Conservation (phyloP, 2,888 invertebrate species). For the Agrotis clavis region DNA sequence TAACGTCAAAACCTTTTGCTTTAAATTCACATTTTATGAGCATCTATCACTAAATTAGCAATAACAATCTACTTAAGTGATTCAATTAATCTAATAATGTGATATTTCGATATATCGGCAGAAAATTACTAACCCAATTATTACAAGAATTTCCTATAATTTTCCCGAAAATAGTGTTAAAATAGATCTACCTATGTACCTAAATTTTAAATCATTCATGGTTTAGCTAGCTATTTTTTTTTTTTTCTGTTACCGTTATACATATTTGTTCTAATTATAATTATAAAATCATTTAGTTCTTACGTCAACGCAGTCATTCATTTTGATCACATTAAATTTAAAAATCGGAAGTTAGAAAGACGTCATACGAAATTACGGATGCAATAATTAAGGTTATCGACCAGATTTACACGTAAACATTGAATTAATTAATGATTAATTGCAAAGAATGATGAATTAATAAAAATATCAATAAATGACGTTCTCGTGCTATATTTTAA, state of each 20-base stretch:
- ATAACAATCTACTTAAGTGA: background rate
- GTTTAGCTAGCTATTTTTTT: background rate
- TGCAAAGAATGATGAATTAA: too few relatives aligned
- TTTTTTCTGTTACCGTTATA: background rate
- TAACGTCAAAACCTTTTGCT: background rate
- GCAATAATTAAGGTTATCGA: background rate
- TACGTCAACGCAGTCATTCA: constrained; percentile 12
- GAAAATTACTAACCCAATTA: too few relatives aligned
- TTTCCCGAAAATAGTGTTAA: background rate
- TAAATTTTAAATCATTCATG: background rate
- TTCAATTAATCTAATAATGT: background rate
- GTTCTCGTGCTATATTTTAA: too few relatives aligned
- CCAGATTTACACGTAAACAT: background rate
- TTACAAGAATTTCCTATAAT: background rate
- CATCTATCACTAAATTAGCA: background rate
- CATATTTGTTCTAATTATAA: background rate
- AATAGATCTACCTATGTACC: background rate
- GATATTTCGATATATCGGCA: background rate
- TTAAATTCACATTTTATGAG: background rate
- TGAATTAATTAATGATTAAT: constrained; percentile 1
- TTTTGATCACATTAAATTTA: background rate
- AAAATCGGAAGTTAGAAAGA: constrained; percentile 17
- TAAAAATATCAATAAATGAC: background rate
- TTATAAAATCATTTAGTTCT: constrained; percentile 1
- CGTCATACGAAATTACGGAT: constrained; percentile 26